A percentile compares a stretch with the other conserved stretches of the same genome.
phyloP scores from a whole-genome alignment of 2,113 vertebrate genomes.

The Centropus unirufus region DNA sequence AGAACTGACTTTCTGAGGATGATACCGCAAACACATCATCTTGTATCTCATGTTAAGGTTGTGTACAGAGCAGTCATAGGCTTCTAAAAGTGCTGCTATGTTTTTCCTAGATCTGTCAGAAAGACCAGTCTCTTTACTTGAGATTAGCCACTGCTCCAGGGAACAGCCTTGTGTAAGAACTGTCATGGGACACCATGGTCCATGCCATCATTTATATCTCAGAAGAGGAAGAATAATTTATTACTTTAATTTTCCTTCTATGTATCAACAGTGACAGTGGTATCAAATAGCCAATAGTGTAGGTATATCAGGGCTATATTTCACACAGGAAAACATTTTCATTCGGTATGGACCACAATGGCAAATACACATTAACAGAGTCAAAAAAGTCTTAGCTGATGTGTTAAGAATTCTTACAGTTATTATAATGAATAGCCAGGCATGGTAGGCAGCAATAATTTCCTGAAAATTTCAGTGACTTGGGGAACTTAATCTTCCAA shows the following conservation, averaged over 20 bases:
- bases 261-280: background rate
- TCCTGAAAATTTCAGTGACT: background rate
- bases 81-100: background rate
- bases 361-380: background rate
- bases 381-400: background rate
- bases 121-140: background rate
- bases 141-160: background rate
- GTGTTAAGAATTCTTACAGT: background rate
- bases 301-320: background rate
- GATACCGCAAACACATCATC: background rate
- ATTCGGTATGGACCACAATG: background rate
- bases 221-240: background rate
- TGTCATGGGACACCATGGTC: background rate
- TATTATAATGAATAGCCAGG: background rate
- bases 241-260: background rate
- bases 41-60: background rate
- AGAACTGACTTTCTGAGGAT: background rate
- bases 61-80: background rate
- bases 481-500: background rate
- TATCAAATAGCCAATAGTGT: background rate
- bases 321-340: background rate
- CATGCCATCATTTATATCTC: background rate
- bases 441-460: accelerated
- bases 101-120: background rate
- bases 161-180: background rate